Conservation (phyloP, 2,797 vertebrate genomes). For the Labroides dimidiatus region DNA sequence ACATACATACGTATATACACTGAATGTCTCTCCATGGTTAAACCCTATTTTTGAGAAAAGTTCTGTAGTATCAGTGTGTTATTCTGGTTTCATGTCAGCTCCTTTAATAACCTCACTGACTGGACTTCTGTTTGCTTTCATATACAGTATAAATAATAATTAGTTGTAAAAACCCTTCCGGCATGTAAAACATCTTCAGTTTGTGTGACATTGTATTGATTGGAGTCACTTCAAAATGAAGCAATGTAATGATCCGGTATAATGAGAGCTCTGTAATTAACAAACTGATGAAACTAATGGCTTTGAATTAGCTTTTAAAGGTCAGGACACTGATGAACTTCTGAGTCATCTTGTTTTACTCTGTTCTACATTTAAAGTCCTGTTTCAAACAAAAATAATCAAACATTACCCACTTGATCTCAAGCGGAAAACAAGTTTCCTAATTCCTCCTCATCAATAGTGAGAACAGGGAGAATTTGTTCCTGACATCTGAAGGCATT, state of each 20-base stretch:
- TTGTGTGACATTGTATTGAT: slow-evolving; percentile 44
- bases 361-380: slow-evolving; percentile 15
- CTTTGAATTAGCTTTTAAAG: slow-evolving; percentile 55
- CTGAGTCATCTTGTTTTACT: slow-evolving; percentile 35
- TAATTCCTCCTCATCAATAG: neutral
- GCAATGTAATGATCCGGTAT: slow-evolving; percentile 54
- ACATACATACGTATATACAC: no score
- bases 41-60: no score
- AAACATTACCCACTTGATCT: slow-evolving; percentile 5
- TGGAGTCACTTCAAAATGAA: slow-evolving; percentile 52
- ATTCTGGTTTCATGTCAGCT: neutral
- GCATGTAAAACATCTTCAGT: slow-evolving; percentile 27
- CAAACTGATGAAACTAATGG: slow-evolving; percentile 35
- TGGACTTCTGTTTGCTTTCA: slow-evolving; percentile 26
- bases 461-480: neutral
- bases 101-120: neutral
- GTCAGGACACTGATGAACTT: slow-evolving; percentile 45
- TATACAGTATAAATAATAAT: slow-evolving; percentile 28
- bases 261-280: slow-evolving; percentile 67
- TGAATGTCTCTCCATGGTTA: no score
- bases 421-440: neutral
- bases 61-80: no score
- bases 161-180: slow-evolving; percentile 15
- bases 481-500: neutral
- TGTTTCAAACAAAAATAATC: slow-evolving; percentile 21